Base-by-base conservation (phyloP, 1,140 invertebrate species). In the Coptotermes formosanus region DNA sequence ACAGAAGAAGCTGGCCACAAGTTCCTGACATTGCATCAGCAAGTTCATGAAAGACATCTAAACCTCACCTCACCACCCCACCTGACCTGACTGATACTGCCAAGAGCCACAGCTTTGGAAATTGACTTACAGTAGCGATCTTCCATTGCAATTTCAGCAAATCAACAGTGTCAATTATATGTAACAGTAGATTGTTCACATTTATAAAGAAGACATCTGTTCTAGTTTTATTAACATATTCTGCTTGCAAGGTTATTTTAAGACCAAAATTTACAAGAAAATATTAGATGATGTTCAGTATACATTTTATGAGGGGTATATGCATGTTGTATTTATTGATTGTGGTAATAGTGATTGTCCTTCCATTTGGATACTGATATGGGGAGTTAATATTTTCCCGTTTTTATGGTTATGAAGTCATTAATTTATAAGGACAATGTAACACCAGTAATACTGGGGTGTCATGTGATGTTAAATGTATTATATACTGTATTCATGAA, bases 391-490 rank as follows among this genome's bases (percentile, higher is more conserved):
- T 75, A 75, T 75, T 25, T 75, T 75, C 64, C n/a, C 30, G 14
- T 30, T 75, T 75, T 75, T 75, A 75, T 75, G 64, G 25, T 75
- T 30, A 75, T 75, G 11, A 75, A 75, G 64, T 75, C 64, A 30
- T 75, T 75, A 75, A 75, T 75, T 75, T 75, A 16, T 75, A 75
- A 75, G n/a, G n/a, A 75, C 64, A 75, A 12, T 75, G n/a, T 75
- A 75, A 75, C 64, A 75, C 64, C 64, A 75, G 64, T 75, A 75
- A 75, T 75, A 75, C n/a, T n/a, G n/a, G 30, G 64, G 4, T 75
- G 25, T 75, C n/a, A 30, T 75, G 64, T 75, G 9, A 75, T 75
- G 64, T 30, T 75, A n/a, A 75, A 30, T 69, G 3, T n/a, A 69
- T 75, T n/a, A 30, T 6, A 25, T 75, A 8, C n/a, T 30, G n/a